Conservation (phyloP, 2,797 vertebrate species). For the Chaunax sp. region DNA sequence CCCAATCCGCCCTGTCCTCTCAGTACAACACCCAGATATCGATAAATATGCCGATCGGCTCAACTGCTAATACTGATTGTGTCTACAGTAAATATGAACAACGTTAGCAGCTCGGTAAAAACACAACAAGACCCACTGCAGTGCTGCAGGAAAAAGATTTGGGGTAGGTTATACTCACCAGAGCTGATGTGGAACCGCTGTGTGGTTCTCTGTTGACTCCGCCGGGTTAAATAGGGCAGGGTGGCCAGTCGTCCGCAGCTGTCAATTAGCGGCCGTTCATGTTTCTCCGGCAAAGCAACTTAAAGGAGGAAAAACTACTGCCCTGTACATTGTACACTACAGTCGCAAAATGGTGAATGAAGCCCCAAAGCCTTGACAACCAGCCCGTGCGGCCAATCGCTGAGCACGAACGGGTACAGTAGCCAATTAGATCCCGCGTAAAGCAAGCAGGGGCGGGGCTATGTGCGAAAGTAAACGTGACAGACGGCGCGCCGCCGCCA, state of each 20-base stretch:
- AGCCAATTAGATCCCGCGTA: slow-evolving; percentile 74
- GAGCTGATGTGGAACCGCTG: slow-evolving; percentile 44
- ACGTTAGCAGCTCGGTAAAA: slow-evolving; percentile 57
- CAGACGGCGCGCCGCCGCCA: slow-evolving; percentile 67
- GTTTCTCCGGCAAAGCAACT: slow-evolving; percentile 79
- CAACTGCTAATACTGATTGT: slow-evolving; percentile 49
- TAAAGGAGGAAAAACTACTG: slow-evolving; percentile 82
- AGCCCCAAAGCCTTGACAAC: slow-evolving; percentile 93
- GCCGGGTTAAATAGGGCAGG: slow-evolving; percentile 64
- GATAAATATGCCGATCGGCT: slow-evolving; percentile 19
- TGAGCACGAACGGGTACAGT: slow-evolving; percentile 83
- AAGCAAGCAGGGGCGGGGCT: slow-evolving; percentile 69
- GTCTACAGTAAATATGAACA: slow-evolving; percentile 62
- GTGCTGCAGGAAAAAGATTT: slow-evolving; percentile 79
- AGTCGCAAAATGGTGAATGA: slow-evolving; percentile 99
- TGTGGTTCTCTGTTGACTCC: slow-evolving; percentile 48
- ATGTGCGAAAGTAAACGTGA: slow-evolving; percentile 71
- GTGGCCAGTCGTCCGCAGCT: slow-evolving; percentile 63
- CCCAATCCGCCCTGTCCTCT: slow-evolving; percentile 50
- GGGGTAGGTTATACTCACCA: slow-evolving; percentile 79
- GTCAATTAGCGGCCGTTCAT: slow-evolving; percentile 64
- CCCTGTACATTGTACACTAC: slow-evolving; percentile 90
- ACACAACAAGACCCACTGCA: slow-evolving; percentile 77
- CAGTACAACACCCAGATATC: slow-evolving; percentile 26
- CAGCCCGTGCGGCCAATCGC: slow-evolving; percentile 85